Evolutionary conservation across 2,113 vertebrate genomes (phyloP), one percentile per base, ranked within the genome.

Genomic region (Prunella himalayana): DNA sequence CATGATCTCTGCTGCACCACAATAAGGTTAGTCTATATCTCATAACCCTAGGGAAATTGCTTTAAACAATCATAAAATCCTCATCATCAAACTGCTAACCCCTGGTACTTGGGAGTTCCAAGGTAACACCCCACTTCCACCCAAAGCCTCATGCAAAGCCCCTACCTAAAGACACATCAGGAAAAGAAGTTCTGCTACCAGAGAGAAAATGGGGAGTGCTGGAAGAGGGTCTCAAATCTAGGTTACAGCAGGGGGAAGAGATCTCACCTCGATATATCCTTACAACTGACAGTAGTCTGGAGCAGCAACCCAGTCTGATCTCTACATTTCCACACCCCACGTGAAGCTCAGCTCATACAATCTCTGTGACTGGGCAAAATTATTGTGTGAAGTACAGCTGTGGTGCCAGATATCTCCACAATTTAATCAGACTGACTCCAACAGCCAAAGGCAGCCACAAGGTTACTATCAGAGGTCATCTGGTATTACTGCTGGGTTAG

Each of bases 321-420:
- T 54, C 39, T 70, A 56, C n/a, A 53, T 49, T 81, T 72, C 13
- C 37, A 69, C 15, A 53, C 2, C 6, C 3, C 4, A 50, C 0
- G 0, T 0, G 5, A 90, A 68, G 33, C 23, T 42, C 2, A 0
- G 35, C 45, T 57, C 24, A 12, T 6, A 24, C 23, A 42, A 4
- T 19, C 50, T 54, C 31, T 33, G 27, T 13, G 27, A 63, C 39
- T 16, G 17, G 11, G 21, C 15, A 86, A 83, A 95, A 47, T 31
- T 59, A 23, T 5, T 53, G 44, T 21, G 63, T 2, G 1, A 90
- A 93, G 25, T n/a, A 65, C 17, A 77, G 53, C 17, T 92, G 59
- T 41, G 15, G 35, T 71, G 18, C n/a, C 31, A 86, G 59, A 8
- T 30, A 69, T 11, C 14, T 15, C 49, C 44, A 35, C 0, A 0